Base-by-base conservation (phyloP, 2,113 vertebrate genomes). In the Vicugna pacos region DNA sequence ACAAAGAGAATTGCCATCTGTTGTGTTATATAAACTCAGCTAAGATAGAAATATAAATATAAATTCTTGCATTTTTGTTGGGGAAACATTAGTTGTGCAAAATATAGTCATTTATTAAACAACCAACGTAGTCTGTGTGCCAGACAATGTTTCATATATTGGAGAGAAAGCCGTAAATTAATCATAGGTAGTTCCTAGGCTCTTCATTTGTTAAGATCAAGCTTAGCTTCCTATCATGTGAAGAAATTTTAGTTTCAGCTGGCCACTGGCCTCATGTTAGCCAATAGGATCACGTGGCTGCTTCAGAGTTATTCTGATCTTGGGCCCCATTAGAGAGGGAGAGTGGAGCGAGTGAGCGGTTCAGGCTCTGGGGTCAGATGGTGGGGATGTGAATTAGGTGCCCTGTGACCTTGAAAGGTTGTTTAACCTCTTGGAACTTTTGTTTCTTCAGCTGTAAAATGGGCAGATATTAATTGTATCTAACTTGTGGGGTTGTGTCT, bases 1-100 rank as follows among this genome's bases (percentile, higher is more conserved):
- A n/a, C 90, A 77, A 90, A 92, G 38, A 92, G 75, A 95, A 65
- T 90, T 75, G 35, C 77, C 60, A 91, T 96, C 69, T 94, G 67
- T 72, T 93, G 56, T 93, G 73, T 80, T 88, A 86, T 93, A 70
- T 64, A 83, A 70, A 52, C 32, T 87, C n/a, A 13, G 16, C 42
- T 83, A 38, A 80, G 11, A 48, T 32, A 58, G 65, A 35, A 94
- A 73, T 65, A 60, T 54, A 83, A 95, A 89, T 73, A 84, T 50
- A 77, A 75, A 79, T 48, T 48, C 32, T 81, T 89, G 42, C 32
- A 26, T 86, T 75, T 89, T 64, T 84, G 52, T 92, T 92, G 90
- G 87, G 82, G 56, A 97, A 83, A 92, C 79, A 94, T 73, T 70
- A 67, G 20, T 54, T 96, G 48, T 48, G n/a, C 14, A 94, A 65